A percentile compares a stretch with the other conserved stretches of the same genome.
Conservation (phyloP, 2,888 invertebrate genomes). For the Aspidapion aeneum region DNA sequence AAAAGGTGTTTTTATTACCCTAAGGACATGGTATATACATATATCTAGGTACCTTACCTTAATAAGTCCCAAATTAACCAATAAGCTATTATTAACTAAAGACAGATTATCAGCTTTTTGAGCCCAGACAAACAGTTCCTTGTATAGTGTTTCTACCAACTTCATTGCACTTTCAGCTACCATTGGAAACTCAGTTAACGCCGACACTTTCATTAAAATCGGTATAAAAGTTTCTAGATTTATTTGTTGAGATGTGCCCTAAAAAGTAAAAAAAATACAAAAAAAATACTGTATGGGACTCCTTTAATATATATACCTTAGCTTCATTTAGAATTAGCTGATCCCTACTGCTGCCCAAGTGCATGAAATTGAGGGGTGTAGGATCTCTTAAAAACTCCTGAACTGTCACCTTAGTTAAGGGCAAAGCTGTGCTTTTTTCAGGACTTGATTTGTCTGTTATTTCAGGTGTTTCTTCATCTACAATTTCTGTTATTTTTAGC, state of each 20-base stretch:
- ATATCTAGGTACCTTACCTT: constrained; percentile 58
- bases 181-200: constrained; percentile 54
- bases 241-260: not conserved
- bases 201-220: constrained; percentile 54
- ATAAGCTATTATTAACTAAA: constrained; percentile 59
- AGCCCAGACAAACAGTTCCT: constrained; percentile 53
- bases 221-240: constrained; percentile 45
- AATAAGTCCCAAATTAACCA: constrained; percentile 64
- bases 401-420: constrained; percentile 37
- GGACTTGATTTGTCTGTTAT: not conserved
- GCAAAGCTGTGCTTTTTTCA: not conserved
- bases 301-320: too few species aligned
- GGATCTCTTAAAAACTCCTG: constrained; percentile 51
- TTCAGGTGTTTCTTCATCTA: constrained; percentile 9
- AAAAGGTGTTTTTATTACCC: too few species aligned
- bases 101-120: constrained; percentile 51
- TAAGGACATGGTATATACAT: too few species aligned
- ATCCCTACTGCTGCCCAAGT: constrained; percentile 46
- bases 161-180: constrained; percentile 43
- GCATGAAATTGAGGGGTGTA: constrained; percentile 49
- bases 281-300: too few species aligned
- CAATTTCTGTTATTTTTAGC: constrained; percentile 37
- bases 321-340: constrained; percentile 41
- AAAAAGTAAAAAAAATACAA: too few species aligned
- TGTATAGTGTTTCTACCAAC: constrained; percentile 51